Evolutionary conservation across 2,113 vertebrate genomes (phyloP), one percentile per base, ranked within the genome.

Genomic region (Periophthalmodon schlosseri): DNA sequence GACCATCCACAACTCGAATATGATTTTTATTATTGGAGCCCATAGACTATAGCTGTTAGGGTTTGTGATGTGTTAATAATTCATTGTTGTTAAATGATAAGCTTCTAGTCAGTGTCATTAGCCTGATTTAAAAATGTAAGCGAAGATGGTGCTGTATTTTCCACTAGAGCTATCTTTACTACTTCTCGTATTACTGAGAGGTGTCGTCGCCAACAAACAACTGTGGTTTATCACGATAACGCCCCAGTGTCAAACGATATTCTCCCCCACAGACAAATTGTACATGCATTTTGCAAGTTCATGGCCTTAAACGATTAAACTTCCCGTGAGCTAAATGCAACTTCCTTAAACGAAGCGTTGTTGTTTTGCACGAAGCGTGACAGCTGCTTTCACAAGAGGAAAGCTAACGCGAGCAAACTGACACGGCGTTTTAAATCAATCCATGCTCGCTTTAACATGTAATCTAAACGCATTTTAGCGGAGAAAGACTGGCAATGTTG

Each of bases 161-260:
- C 63, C 63, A 65, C 63, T 65, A 15, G 63, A 65, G 63, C 63
- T 65, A 65, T 65, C 63, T 65, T 65, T 65, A 65, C 63, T 39
- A 39, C 33, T 65, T 65, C 63, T 65, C 63, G 18, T 36, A 34
- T 65, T 65, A 65, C 63, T 65, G 63, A 39, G 34, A 36, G 63
- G 63, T 65, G 63, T 65, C 63, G 16, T 39, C 63, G 16, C 34
- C 18, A n/a, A 39, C 63, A 65, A 65, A 65, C 63, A 39, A n/a
- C 63, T n/a, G 58, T 61, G 60, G 23, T 65, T 64, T 44, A 39
- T 65, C 34, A 65, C 63, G 63, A 39, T n/a, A 65, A 39, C 63
- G 34, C 63, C 63, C 63, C 14, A 39, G 33, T 36, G 63, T 65
- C 33, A 39, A 18, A 16, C 16, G 39, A 65, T 20, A 36, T 12